phyloP scores from a whole-genome alignment of 2,888 invertebrate genomes.

The Agelastica alni region DNA sequence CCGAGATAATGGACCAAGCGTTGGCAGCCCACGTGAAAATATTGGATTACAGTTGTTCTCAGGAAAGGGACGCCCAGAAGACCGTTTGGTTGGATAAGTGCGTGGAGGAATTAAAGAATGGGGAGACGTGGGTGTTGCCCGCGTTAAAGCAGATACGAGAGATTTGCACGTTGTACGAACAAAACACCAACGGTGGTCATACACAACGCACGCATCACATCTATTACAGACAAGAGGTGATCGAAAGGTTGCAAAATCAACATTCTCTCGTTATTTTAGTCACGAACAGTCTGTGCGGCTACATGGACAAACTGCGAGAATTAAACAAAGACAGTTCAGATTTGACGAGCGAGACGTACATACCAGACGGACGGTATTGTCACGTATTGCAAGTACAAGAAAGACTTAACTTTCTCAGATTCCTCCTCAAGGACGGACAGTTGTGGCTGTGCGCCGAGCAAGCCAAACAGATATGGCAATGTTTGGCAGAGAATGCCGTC shows the following conservation, averaged over 20 bases:
- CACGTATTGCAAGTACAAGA: slow-evolving; percentile 93
- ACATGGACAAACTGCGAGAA: slow-evolving; percentile 84
- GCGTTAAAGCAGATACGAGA: slow-evolving; percentile 94
- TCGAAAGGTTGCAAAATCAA: slow-evolving; percentile 87
- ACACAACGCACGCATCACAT: slow-evolving; percentile 62
- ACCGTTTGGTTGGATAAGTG: slow-evolving; percentile 91
- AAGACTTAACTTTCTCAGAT: slow-evolving; percentile 88
- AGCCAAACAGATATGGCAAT: slow-evolving; percentile 96
- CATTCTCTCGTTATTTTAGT: slow-evolving; percentile 93
- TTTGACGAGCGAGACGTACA: slow-evolving; percentile 76
- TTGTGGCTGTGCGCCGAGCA: slow-evolving; percentile 96
- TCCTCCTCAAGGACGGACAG: slow-evolving; percentile 92
- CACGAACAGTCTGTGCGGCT: slow-evolving; percentile 86
- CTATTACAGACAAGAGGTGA: slow-evolving; percentile 63
- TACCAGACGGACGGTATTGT: slow-evolving; percentile 87
- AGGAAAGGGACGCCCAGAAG: slow-evolving; percentile 92
- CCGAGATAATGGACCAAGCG: slow-evolving; percentile 97
- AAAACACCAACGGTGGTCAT: slow-evolving; percentile 66
- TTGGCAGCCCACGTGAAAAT: slow-evolving; percentile 95
- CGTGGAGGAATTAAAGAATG: slow-evolving; percentile 89
- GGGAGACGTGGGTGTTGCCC: slow-evolving; percentile 91
- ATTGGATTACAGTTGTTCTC: slow-evolving; percentile 95
- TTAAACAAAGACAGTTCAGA: slow-evolving; percentile 72
- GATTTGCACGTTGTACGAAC: slow-evolving; percentile 93
- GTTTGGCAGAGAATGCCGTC: slow-evolving; percentile 90